Percentiles rank a stretch among this genome's conserved stretches.
These are phyloP conservation scores for Drosophila mulleri DNA, from an alignment of 2,888 invertebrate genomes.

Conservation along the genomic window DNA sequence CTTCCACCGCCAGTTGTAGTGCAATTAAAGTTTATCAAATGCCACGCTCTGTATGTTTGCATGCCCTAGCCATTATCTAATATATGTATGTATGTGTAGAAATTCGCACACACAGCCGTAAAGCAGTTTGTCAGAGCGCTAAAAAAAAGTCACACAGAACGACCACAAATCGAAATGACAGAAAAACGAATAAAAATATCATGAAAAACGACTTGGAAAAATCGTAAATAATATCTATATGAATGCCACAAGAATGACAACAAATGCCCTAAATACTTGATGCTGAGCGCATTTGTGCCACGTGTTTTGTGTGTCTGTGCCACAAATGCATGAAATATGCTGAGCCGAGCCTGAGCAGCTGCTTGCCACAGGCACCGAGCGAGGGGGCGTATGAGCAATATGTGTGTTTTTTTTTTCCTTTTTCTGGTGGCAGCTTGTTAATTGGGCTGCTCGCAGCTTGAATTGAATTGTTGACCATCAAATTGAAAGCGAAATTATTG, in stretches of 20 bases:
- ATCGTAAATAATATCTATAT: slow-evolving; percentile 24
- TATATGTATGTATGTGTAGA: slow-evolving; percentile 4
- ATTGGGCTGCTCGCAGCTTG: neutral
- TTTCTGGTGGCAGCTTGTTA: neutral
- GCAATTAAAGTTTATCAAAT: neutral
- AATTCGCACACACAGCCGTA: neutral
- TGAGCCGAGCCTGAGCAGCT: neutral
- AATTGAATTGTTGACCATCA: slow-evolving; percentile 41
- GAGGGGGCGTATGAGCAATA: slow-evolving; percentile 34
- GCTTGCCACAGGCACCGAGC: too few relatives aligned
- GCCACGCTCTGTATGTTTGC: neutral
- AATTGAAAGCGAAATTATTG: slow-evolving; percentile 68
- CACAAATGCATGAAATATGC: slow-evolving; percentile 8
- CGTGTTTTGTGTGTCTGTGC: neutral
- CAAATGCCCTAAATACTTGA: slow-evolving; percentile 69
- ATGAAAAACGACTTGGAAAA: slow-evolving; percentile 10
- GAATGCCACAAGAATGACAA: slow-evolving; percentile 61
- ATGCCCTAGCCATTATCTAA: slow-evolving; percentile 16
- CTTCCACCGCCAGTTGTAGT: neutral
- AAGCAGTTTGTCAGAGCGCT: neutral
- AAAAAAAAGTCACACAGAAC: slow-evolving; percentile 32
- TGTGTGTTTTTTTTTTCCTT: neutral
- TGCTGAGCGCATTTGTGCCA: slow-evolving; percentile 27
- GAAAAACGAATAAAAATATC: neutral
- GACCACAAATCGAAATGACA: slow-evolving; percentile 43